phyloP scores from a whole-genome alignment of 2,888 invertebrate genomes.

The Apamea monoglypha region DNA sequence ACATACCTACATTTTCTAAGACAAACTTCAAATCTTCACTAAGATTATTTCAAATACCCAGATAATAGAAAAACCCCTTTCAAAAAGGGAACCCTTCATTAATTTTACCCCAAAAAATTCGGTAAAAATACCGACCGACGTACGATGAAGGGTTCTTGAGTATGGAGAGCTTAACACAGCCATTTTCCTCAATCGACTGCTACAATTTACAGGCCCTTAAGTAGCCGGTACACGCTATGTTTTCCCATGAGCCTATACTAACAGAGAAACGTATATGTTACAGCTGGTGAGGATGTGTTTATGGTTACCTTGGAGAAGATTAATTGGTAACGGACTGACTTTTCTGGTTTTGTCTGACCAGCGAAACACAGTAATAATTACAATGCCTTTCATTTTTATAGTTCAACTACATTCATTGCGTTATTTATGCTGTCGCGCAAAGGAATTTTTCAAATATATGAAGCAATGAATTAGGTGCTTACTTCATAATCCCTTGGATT shows the following conservation, averaged over 20 bases:
- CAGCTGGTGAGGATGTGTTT: constrained; percentile 24
- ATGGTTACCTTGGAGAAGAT: neutral
- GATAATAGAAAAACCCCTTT: constrained; percentile 8
- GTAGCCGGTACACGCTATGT: constrained; percentile 40
- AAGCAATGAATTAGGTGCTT: neutral
- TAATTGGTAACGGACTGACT: neutral
- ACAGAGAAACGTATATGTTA: constrained; percentile 25
- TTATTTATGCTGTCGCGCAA: neutral
- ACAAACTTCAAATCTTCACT: neutral
- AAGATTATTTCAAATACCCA: neutral
- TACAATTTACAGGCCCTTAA: constrained; percentile 37
- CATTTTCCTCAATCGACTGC: constrained; percentile 43
- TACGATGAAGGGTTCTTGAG: constrained; percentile 25
- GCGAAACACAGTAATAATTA: neutral
- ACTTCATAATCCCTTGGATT: too few species aligned
- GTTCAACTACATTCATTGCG: neutral
- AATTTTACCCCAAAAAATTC: constrained; percentile 25
- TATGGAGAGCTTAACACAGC: constrained; percentile 8
- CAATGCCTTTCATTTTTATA: neutral
- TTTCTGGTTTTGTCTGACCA: neutral
- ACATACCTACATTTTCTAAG: neutral
- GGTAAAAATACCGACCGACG: constrained; percentile 23
- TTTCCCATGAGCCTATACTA: constrained; percentile 37
- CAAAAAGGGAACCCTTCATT: constrained; percentile 1
- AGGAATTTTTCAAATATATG: neutral